Conservation (phyloP, 2,113 vertebrate genomes). For the Empidonax alnorum region DNA sequence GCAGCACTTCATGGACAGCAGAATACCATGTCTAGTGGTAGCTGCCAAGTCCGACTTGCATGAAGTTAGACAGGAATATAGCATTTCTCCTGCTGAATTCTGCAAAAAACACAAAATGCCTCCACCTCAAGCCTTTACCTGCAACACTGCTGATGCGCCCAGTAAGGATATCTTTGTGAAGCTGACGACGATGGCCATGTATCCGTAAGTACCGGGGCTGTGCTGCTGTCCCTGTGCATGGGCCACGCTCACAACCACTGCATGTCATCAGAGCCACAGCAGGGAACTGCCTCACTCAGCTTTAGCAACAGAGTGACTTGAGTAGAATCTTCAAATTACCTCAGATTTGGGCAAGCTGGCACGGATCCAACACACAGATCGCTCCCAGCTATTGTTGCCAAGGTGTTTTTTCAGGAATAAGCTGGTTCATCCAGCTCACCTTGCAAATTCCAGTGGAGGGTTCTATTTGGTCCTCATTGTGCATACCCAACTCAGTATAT, state of each 20-base stretch:
- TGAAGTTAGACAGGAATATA: conserved; percentile 91
- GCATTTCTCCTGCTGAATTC: conserved; percentile 91
- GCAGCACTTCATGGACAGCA: conserved; percentile 98
- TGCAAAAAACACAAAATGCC: conserved; percentile 98
- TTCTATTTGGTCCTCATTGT: not conserved
- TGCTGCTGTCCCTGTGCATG: conserved; percentile 18
- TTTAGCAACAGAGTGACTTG: conserved; percentile 76
- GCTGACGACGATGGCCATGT: conserved; percentile 98
- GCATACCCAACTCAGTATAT: not conserved
- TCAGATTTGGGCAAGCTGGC: not conserved
- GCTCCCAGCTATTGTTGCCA: not conserved
- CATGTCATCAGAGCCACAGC: conserved; percentile 70
- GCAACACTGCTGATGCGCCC: conserved; percentile 86
- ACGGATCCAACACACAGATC: not conserved
- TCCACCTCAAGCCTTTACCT: conserved; percentile 94
- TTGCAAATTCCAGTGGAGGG: not conserved
- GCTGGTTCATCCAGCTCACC: not conserved
- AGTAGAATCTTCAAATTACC: not conserved
- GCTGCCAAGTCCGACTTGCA: conserved; percentile 95
- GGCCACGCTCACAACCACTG: conserved; percentile 43
- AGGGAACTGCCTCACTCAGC: conserved; percentile 46
- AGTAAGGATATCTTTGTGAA: conserved; percentile 95
- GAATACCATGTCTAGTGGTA: conserved; percentile 92
- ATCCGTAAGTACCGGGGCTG: conserved; percentile 89
- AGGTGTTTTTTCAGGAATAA: not conserved